phyloP scores from a whole-genome alignment of 2,888 invertebrate species.

The Tenthredo amoena region DNA sequence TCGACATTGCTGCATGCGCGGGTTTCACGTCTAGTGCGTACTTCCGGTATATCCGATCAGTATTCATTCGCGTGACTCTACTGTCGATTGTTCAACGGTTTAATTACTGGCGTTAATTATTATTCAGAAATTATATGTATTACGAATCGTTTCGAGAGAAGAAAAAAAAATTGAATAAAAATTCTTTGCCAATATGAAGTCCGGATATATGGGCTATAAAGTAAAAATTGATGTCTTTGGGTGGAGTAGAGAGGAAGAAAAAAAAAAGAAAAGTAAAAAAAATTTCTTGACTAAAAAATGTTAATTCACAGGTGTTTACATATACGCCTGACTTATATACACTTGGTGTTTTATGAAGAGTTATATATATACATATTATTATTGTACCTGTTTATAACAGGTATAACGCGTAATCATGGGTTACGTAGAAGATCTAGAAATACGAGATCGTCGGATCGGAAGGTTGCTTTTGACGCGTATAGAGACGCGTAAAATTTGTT shows the following conservation, averaged over 20 bases:
- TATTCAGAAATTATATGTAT: background rate
- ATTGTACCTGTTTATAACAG: background rate
- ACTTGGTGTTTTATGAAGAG: background rate
- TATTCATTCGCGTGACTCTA: slow-evolving; percentile 4
- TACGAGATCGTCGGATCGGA: background rate
- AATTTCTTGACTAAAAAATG: background rate
- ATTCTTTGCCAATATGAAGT: background rate
- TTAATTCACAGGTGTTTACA: background rate
- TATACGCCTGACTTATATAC: background rate
- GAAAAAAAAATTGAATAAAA: background rate
- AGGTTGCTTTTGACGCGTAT: slow-evolving; percentile 7
- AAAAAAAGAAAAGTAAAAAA: background rate
- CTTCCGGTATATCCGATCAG: slow-evolving; percentile 20
- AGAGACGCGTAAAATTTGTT: background rate
- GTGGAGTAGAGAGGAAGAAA: background rate
- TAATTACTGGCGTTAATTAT: background rate
- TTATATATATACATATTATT: background rate
- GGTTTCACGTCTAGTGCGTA: slow-evolving; percentile 24
- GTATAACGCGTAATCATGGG: slow-evolving; percentile 12
- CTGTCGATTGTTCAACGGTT: slow-evolving; percentile 34
- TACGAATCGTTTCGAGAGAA: background rate
- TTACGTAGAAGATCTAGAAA: slow-evolving; percentile 11
- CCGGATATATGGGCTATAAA: background rate
- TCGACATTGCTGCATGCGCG: slow-evolving; percentile 25
- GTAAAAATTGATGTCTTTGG: background rate